These are phyloP conservation scores for Helleia helle DNA, from an alignment of 2,888 invertebrate species.

Conservation along the genomic window DNA sequence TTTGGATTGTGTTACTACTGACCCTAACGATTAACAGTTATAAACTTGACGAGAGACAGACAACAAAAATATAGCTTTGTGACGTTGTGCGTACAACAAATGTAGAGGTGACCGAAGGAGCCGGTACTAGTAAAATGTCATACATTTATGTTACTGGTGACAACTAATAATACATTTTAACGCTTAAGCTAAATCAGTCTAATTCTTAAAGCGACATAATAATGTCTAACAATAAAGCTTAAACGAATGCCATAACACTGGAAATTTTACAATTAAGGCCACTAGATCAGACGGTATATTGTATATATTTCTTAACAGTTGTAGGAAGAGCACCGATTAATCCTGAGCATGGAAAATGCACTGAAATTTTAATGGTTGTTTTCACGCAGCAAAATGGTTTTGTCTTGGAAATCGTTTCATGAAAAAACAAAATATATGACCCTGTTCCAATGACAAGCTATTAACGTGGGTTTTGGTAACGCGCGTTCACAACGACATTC, in stretches of 20 bases:
- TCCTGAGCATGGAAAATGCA: too few species aligned
- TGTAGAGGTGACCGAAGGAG: slow-evolving; percentile 7
- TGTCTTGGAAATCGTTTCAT: too few species aligned
- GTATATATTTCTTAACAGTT: too few species aligned
- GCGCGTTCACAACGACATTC: too few species aligned
- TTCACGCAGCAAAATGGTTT: too few species aligned
- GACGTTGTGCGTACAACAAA: slow-evolving; percentile 5
- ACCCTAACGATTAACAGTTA: slow-evolving; percentile 44
- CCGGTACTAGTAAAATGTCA: slow-evolving; percentile 32
- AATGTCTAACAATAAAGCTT: slow-evolving; percentile 67
- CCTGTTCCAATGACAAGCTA: too few species aligned
- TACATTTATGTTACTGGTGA: slow-evolving; percentile 49
- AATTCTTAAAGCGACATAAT: slow-evolving; percentile 72
- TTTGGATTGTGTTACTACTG: slow-evolving; percentile 41
- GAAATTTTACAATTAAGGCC: slow-evolving; percentile 60
- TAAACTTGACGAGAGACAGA: slow-evolving; percentile 26
- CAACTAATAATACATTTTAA: slow-evolving; percentile 63
- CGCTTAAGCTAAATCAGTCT: slow-evolving; percentile 74
- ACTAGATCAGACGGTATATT: too few species aligned
- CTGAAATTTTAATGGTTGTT: too few species aligned
- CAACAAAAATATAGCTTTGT: slow-evolving; percentile 7
- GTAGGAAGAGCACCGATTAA: too few species aligned
- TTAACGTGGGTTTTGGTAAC: too few species aligned
- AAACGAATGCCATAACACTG: slow-evolving; percentile 65
- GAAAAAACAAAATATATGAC: too few species aligned